These are phyloP conservation scores for Spicauda simplicius DNA, from an alignment of 2,888 invertebrate genomes.

Conservation along the genomic window DNA sequence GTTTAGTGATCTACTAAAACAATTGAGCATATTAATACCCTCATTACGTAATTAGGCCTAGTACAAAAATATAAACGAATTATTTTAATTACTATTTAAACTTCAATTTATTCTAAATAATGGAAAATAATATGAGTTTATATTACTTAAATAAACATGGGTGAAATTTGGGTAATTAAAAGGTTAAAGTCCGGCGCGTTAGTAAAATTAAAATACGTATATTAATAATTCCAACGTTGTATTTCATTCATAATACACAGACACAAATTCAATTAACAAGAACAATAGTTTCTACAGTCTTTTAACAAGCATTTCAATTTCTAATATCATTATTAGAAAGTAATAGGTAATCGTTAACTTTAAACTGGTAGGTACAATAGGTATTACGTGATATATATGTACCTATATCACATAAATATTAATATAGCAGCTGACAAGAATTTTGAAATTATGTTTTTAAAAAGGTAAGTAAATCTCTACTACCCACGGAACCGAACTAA, in stretches of 20 bases:
- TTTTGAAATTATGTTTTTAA: no score
- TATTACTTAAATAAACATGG: no score
- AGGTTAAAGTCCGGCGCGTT: not conserved
- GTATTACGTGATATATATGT: no score
- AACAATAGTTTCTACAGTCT: slow-evolving; percentile 15
- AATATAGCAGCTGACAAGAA: no score
- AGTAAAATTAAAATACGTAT: slow-evolving; percentile 6
- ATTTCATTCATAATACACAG: not conserved
- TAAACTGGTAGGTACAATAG: not conserved
- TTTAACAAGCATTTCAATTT: not conserved
- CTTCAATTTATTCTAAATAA: no score
- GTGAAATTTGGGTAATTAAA: not conserved
- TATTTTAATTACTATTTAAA: no score
- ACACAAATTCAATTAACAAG: slow-evolving; percentile 4
- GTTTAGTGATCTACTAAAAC: slow-evolving; percentile 3
- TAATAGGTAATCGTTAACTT: not conserved
- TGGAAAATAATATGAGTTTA: no score
- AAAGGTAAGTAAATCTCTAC: no score
- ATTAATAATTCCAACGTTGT: slow-evolving; percentile 1
- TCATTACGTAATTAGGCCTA: slow-evolving; percentile 8
- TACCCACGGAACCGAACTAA: no score
- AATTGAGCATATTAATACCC: slow-evolving; percentile 4
- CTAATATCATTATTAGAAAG: not conserved
- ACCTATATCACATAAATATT: no score
- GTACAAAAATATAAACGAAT: no score